These are phyloP conservation scores for Lithosia quadra DNA, from an alignment of 2,888 invertebrate species.

Conservation along the genomic window DNA sequence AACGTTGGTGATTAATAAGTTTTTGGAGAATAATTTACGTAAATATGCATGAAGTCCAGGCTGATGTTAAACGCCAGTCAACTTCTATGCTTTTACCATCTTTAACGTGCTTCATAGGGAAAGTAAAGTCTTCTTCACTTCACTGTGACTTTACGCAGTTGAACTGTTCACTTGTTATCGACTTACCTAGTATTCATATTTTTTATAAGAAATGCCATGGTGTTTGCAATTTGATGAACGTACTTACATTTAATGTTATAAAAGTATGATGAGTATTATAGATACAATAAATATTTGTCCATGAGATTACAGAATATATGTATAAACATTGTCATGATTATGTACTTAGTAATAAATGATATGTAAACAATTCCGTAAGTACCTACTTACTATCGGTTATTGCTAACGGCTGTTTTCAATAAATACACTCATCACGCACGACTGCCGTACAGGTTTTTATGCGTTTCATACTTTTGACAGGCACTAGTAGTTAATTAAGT, in stretches of 20 bases:
- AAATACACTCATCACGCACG: not conserved
- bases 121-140: not conserved
- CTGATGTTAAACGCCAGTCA: no score
- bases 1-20: no score
- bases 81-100: not conserved
- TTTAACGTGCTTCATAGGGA: not conserved
- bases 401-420: slow-evolving; percentile 22
- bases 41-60: no score
- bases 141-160: not conserved
- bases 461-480: no score
- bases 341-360: slow-evolving; percentile 23
- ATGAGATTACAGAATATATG: slow-evolving; percentile 30
- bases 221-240: no score
- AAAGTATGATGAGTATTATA: no score
- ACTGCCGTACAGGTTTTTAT: not conserved
- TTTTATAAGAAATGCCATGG: no score
- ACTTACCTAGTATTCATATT: no score
- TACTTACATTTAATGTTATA: no score
- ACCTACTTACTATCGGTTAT: slow-evolving; percentile 19
- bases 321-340: slow-evolving; percentile 20
- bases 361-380: slow-evolving; percentile 26
- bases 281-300: slow-evolving; percentile 24
- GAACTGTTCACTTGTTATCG: not conserved
- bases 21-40: no score
- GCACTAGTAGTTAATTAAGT: no score